These are phyloP conservation scores for Colius striatus DNA, from an alignment of 2,113 vertebrate genomes.

Conservation along the genomic window DNA sequence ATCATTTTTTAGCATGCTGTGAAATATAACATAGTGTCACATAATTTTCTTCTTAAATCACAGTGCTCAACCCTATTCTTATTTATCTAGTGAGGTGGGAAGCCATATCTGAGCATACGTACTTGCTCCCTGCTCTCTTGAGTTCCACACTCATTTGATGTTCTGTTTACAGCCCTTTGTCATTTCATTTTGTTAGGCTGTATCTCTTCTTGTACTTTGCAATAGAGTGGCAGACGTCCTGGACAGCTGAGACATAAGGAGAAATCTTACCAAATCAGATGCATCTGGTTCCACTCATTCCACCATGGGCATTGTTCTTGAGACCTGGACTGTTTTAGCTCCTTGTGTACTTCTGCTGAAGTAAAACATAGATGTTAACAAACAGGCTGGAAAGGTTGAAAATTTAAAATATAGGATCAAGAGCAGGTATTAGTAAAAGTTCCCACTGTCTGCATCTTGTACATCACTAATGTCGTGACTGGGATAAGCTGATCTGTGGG, in stretches of 20 bases:
- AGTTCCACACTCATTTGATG: not conserved
- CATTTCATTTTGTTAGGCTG: not conserved
- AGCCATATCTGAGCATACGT: not conserved
- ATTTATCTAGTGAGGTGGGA: slow-evolving; percentile 42
- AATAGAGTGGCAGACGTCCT: not conserved
- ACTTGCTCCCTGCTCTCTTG: not conserved
- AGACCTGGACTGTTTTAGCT: not conserved
- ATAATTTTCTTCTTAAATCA: slow-evolving; percentile 15
- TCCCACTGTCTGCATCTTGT: not conserved
- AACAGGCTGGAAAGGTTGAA: not conserved
- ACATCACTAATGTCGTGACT: not conserved
- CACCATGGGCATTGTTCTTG: rapidly evolving
- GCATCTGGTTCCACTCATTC: not conserved
- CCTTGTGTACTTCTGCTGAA: not conserved
- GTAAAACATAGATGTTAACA: not conserved
- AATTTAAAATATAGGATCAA: not conserved
- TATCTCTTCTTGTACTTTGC: not conserved
- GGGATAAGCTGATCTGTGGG: not conserved
- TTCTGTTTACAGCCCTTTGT: not conserved
- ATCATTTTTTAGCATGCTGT: slow-evolving; percentile 56
- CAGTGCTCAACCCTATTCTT: not conserved
- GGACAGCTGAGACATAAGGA: not conserved
- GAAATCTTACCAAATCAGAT: not conserved
- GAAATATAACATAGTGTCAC: slow-evolving; percentile 30
- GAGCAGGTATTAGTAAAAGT: not conserved